These are phyloP conservation scores for roundworm (Caenorhabditis elegans) DNA, from an alignment of 1,140 invertebrate genomes.

Conservation along the genomic window WBcel235 BX284606.5:10731001-10731500, in stretches of 20 bases:
- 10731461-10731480: background rate
- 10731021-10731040: too few species aligned
- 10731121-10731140: background rate
- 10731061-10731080: background rate
- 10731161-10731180: background rate
- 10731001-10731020: too few species aligned
- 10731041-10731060: background rate
- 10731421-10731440: background rate
- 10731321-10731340: background rate
- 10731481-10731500: too few species aligned
- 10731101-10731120: too few species aligned
- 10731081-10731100: background rate
- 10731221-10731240: background rate
- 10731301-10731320: conserved; percentile 28
- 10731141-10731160: conserved; percentile 12
- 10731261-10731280: background rate
- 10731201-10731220: background rate
- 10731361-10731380: background rate
- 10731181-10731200: background rate
- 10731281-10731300: too few species aligned
- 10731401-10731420: background rate
- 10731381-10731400: background rate
- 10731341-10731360: background rate
- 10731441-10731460: background rate
- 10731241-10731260: background rate